Percentiles rank a stretch among this genome's conserved stretches.
Evolutionary conservation across 2,113 vertebrate species (phyloP).

Genomic region (Melospiza melodia): DNA sequence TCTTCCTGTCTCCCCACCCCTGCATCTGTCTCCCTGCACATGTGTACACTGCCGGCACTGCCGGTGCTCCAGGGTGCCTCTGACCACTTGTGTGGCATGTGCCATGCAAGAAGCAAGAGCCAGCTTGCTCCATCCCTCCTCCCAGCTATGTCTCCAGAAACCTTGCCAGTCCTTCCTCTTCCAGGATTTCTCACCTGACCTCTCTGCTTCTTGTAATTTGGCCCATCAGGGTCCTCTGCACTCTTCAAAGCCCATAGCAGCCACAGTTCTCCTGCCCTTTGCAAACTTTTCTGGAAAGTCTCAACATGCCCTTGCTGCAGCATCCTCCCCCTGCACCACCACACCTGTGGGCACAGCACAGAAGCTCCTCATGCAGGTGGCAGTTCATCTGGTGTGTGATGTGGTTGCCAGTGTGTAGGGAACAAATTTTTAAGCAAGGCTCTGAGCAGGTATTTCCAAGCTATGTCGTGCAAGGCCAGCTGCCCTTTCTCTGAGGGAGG

Average conservation of each 20-base stretch:
- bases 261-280: background rate
- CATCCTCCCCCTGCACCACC: background rate
- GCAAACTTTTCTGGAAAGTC: background rate
- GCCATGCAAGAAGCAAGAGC: background rate
- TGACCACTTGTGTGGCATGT: background rate
- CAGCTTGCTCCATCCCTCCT: background rate
- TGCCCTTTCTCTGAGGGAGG: background rate
- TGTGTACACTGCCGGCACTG: fast-evolving
- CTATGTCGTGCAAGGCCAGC: background rate
- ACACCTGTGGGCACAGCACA: background rate
- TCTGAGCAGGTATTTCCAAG: background rate
- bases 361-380: background rate
- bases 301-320: background rate
- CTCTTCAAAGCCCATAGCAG: background rate
- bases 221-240: background rate
- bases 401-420: too few species aligned
- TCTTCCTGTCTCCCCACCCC: background rate
- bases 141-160: background rate
- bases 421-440: background rate
- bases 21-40: background rate
- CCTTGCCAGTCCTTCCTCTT: background rate
- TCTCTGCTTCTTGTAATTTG: background rate
- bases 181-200: background rate
- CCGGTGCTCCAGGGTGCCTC: background rate
- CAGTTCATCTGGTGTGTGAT: background rate